These are phyloP conservation scores for Aquatica leii DNA, from an alignment of 2,888 invertebrate species.

Conservation along the genomic window DNA sequence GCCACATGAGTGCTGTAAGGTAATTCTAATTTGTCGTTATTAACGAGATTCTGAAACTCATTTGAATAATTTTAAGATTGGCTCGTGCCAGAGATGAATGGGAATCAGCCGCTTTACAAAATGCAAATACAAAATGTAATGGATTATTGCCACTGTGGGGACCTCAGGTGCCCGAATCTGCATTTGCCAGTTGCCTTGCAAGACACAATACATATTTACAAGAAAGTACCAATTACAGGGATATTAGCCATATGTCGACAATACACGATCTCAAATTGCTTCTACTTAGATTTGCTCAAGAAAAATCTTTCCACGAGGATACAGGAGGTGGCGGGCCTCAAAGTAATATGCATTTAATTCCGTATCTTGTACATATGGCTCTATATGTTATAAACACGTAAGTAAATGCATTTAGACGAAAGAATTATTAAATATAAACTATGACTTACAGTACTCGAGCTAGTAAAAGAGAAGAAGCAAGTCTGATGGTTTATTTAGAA, in stretches of 20 bases:
- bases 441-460: conserved; percentile 70
- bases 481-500: conserved; percentile 76
- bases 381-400: conserved; percentile 92
- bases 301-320: conserved; percentile 96
- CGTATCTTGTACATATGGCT: conserved; percentile 93
- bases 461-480: conserved; percentile 79
- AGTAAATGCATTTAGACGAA: conserved; percentile 60
- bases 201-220: conserved; percentile 87
- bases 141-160: conserved; percentile 97
- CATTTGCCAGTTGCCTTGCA: conserved; percentile 92
- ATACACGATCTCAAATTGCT: conserved; percentile 93
- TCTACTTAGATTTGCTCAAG: conserved; percentile 88
- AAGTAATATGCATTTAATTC: conserved; percentile 96
- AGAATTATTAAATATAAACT: conserved; percentile 5
- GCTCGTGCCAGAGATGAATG: conserved; percentile 84
- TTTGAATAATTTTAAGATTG: conserved; percentile 42
- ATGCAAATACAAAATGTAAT: conserved; percentile 97
- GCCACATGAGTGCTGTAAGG: conserved; percentile 96
- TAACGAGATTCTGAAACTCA: background rate
- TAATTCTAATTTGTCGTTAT: conserved; percentile 53
- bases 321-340: conserved; percentile 97
- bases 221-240: conserved; percentile 76
- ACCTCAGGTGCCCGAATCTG: conserved; percentile 90
- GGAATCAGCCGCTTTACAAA: conserved; percentile 97
- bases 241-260: conserved; percentile 81